Percentiles rank a stretch among this genome's conserved stretches.
Evolutionary conservation across 2,888 invertebrate species (phyloP).

Genomic region (Nymphalis urticae): DNA sequence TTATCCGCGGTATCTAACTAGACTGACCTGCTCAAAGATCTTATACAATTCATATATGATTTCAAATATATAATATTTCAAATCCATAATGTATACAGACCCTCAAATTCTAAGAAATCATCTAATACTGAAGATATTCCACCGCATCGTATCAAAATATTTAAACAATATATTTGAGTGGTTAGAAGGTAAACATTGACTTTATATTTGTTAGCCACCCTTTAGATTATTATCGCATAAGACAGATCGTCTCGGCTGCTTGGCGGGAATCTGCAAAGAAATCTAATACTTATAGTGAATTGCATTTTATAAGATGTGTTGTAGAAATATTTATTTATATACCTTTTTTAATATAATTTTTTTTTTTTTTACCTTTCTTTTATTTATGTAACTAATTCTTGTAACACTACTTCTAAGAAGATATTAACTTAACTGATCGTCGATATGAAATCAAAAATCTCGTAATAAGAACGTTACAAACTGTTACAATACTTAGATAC

Average conservation of each 20-base stretch:
- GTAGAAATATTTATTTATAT: not conserved
- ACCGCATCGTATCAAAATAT: conserved; percentile 2
- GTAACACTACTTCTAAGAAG: too few species aligned
- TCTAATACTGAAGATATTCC: not conserved
- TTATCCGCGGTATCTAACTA: too few species aligned
- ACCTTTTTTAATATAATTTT: not conserved
- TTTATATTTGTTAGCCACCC: conserved; percentile 22
- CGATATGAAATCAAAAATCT: too few species aligned
- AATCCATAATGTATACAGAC: too few species aligned
- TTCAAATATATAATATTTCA: too few species aligned
- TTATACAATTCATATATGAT: too few species aligned
- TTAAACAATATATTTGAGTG: conserved; percentile 12
- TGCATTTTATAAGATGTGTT: conserved; percentile 23
- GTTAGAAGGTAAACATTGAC: conserved; percentile 12
- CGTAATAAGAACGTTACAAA: not conserved
- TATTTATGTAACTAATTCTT: too few species aligned
- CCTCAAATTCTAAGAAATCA: not conserved
- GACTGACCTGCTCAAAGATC: too few species aligned
- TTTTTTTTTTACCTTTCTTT: not conserved
- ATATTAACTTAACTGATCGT: too few species aligned
- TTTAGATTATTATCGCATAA: conserved; percentile 28
- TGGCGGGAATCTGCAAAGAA: conserved; percentile 30
- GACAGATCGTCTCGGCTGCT: conserved; percentile 29
- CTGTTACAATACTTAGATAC: not conserved
- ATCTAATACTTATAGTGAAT: conserved; percentile 31